A percentile compares a stretch with the other conserved stretches of the same genome.
phyloP scores from a whole-genome alignment of 1,140 invertebrate species.

The Apis dorsata region DNA sequence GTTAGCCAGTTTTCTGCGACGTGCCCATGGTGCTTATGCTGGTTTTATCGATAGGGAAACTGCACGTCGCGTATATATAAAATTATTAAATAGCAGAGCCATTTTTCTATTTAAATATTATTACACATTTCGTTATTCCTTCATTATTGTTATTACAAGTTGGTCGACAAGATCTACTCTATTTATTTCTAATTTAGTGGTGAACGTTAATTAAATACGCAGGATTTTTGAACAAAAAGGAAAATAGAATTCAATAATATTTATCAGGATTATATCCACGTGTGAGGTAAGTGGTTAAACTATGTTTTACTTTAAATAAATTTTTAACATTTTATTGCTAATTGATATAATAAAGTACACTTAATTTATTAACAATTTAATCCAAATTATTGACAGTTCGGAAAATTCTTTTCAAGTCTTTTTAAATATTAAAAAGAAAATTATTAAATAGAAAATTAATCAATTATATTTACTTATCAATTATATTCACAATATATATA shows the following conservation, averaged over 20 bases:
- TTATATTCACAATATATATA: background rate
- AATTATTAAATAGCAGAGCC: slow-evolving; percentile 18
- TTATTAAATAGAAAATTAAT: background rate
- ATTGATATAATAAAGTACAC: too few species aligned
- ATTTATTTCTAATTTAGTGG: slow-evolving; percentile 9
- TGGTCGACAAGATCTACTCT: background rate
- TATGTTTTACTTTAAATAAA: background rate
- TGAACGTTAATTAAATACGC: background rate
- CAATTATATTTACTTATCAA: background rate
- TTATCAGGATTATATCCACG: slow-evolving; percentile 46
- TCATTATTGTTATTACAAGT: background rate
- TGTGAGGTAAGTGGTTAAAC: slow-evolving; percentile 17
- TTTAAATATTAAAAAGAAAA: too few species aligned
- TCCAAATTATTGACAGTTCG: background rate
- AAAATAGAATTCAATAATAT: background rate
- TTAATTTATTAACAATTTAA: too few species aligned
- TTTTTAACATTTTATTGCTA: background rate
- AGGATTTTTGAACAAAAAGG: background rate
- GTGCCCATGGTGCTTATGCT: slow-evolving; percentile 46
- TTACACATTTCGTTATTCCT: background rate
- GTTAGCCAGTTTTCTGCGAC: slow-evolving; percentile 74
- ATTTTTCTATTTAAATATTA: slow-evolving; percentile 8
- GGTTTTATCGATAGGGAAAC: slow-evolving; percentile 8
- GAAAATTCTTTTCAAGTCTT: too few species aligned
- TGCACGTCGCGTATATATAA: slow-evolving; percentile 15